Percentiles rank a stretch among this genome's conserved stretches.
These are phyloP conservation scores for Phocoena phocoena DNA, from an alignment of 2,113 vertebrate genomes.

Conservation along the genomic window DNA sequence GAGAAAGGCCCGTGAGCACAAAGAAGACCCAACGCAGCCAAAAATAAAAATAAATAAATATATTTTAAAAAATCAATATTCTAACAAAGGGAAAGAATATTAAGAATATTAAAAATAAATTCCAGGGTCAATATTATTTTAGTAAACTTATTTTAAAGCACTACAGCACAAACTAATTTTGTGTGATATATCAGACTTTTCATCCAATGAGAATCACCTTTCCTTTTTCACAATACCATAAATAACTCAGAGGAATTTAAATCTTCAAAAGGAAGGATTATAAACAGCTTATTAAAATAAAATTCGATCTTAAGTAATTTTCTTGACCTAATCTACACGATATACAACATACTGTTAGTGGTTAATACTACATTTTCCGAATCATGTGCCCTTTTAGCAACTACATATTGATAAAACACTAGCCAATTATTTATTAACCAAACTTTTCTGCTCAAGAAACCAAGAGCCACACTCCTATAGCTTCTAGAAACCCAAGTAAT, in stretches of 20 bases:
- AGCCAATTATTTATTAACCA: slow-evolving; percentile 29
- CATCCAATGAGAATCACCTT: not conserved
- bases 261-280: slow-evolving; percentile 49
- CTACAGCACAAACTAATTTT: not conserved
- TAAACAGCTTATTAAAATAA: slow-evolving; percentile 42
- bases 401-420: slow-evolving; percentile 16
- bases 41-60: too few species aligned
- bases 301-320: slow-evolving; percentile 24
- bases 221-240: not conserved
- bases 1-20: too few species aligned
- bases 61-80: not conserved
- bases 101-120: slow-evolving; percentile 36
- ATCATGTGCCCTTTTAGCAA: not conserved
- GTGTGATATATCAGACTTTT: not conserved
- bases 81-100: slow-evolving; percentile 2
- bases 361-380: slow-evolving; percentile 15
- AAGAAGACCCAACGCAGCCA: too few species aligned
- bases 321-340: slow-evolving; percentile 9
- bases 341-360: not conserved
- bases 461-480: not conserved
- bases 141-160: slow-evolving; percentile 34
- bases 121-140: not conserved
- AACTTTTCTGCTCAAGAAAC: slow-evolving; percentile 28
- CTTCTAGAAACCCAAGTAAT: not conserved
- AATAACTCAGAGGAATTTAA: slow-evolving; percentile 30